Base-by-base conservation (phyloP, 2,888 invertebrate genomes). In the Polyommatus iphigenia region DNA sequence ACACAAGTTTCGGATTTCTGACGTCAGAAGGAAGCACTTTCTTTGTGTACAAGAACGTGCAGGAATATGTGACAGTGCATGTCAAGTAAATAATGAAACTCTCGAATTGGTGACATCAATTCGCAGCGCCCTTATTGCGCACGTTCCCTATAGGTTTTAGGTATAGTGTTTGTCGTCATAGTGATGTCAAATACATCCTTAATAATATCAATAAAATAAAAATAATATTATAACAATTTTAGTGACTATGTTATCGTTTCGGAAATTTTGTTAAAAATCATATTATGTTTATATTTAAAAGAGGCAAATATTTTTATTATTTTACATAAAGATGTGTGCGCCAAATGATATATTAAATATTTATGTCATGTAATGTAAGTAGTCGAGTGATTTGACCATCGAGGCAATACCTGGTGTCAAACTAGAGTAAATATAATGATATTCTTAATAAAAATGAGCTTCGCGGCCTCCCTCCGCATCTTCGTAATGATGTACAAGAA, bases 341-440 rank as follows among this genome's bases (percentile, higher is more conserved):
- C 75, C 78, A 78, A 77, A 78, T 54, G 76, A 78, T 76, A 54
- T 62, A 62, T 62, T 62, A 3, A 8, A 77, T 73, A 78, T 75
- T 73, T 71, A 78, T 79, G 76, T 71, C 77, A 76, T 77, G 71
- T 79, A 29, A 24, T 71, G 77, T 75, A 62, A 32, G 67, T 77
- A 67, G 72, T 78, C 76, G 76, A 76, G 81, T 83, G 81, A 82
- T 78, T 79, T 78, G 77, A 80, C 80, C 80, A 82, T 79, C 81
- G 83, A 83, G 83, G 85, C 84, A 84, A 83, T 86, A 85, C 85
- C 80, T 83, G 81, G 89, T 90, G 89, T 90, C 90, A 89, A 90
- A 90, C 84, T 89, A 90, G 87, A 84, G 5, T 84, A 87, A 85
- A 83, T 84, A 84, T 82, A 80, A 57, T 81, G 71, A 76, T 81